phyloP scores from a whole-genome alignment of 2,888 invertebrate genomes.

The Melanotus villosus region DNA sequence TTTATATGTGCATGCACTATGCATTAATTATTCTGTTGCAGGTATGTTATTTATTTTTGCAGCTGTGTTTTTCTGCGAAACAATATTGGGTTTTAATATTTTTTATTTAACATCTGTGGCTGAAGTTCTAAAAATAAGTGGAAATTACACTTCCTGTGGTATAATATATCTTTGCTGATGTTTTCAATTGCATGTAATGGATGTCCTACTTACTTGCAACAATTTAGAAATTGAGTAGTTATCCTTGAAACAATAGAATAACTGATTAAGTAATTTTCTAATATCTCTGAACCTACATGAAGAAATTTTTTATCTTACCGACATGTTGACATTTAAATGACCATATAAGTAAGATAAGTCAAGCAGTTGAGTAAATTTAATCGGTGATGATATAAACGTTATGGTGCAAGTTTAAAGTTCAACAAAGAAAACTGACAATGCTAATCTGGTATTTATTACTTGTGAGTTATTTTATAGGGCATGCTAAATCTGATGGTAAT shows the following conservation, averaged over 20 bases:
- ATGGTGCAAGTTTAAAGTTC: too few relatives aligned
- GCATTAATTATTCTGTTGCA: too few relatives aligned
- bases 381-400: too few relatives aligned
- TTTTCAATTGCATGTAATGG: not conserved
- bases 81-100: too few relatives aligned
- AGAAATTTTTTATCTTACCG: not conserved
- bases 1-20: too few relatives aligned
- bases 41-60: too few relatives aligned
- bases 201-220: not conserved
- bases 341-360: not conserved
- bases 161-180: too few relatives aligned
- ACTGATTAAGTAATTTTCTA: conserved; percentile 6
- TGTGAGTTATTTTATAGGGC: not conserved
- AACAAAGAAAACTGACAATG: not conserved
- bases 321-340: not conserved
- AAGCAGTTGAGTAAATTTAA: too few relatives aligned
- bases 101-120: too few relatives aligned
- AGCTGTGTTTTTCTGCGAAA: too few relatives aligned
- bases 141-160: too few relatives aligned
- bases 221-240: conserved; percentile 4
- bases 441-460: not conserved
- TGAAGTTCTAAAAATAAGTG: too few relatives aligned
- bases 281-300: not conserved
- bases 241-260: conserved; percentile 23
- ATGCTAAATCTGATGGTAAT: conserved; percentile 1